phyloP scores from a whole-genome alignment of 92 coral and sea anemone species.

The Phenganax subtilis region DNA sequence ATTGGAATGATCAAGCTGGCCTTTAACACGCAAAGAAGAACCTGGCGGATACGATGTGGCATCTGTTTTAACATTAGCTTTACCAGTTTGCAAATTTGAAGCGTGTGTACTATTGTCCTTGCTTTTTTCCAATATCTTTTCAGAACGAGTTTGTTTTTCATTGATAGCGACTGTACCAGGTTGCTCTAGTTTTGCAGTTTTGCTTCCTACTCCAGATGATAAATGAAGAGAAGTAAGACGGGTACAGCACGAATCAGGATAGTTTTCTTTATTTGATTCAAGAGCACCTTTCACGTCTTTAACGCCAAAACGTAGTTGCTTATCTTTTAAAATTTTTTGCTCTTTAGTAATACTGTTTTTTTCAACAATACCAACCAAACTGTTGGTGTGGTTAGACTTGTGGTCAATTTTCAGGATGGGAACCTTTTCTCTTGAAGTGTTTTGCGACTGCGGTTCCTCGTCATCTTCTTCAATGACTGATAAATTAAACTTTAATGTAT shows the following conservation, averaged over 20 bases:
- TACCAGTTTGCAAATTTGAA: not conserved
- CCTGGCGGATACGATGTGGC: not conserved
- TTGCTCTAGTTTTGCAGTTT: slow-evolving; percentile 61
- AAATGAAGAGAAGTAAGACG: slow-evolving; percentile 6
- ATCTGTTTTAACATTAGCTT: not conserved
- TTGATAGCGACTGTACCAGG: slow-evolving; percentile 27
- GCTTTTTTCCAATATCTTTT: slow-evolving; percentile 5
- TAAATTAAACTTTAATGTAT: slow-evolving; percentile 22
- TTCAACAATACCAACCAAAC: too few relatives aligned
- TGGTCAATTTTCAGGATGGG: not conserved
- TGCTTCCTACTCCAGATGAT: slow-evolving; percentile 57
- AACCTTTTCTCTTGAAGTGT: not conserved
- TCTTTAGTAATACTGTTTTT: not conserved
- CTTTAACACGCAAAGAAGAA: not conserved
- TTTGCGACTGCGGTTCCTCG: slow-evolving; percentile 1
- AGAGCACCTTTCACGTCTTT: not conserved
- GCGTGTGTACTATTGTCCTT: not conserved
- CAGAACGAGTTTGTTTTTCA: slow-evolving; percentile 53
- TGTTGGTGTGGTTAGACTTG: not conserved
- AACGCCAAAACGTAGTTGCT: not conserved
- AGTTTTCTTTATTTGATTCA: not conserved
- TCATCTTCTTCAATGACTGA: slow-evolving; percentile 20
- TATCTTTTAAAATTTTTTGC: not conserved
- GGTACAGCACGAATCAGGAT: not conserved
- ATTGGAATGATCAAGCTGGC: slow-evolving; percentile 7